phyloP scores from a whole-genome alignment of 2,888 invertebrate species.

The Julus scanicus region DNA sequence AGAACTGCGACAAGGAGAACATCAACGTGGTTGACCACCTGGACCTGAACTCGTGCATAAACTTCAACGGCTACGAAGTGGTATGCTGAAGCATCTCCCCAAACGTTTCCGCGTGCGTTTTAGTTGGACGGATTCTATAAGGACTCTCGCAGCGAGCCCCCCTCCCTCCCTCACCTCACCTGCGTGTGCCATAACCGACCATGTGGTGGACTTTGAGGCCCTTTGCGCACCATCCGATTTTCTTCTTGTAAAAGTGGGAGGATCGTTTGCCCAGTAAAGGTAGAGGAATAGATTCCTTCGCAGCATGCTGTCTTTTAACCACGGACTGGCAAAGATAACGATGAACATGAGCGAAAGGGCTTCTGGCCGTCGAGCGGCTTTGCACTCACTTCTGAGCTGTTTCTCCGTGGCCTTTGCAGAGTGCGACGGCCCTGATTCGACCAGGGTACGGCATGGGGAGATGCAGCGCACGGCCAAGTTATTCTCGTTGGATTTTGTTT shows the following conservation, averaged over 20 bases:
- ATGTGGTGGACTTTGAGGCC: neutral
- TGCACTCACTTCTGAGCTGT: neutral
- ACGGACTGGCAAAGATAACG: neutral
- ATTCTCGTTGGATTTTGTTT: neutral
- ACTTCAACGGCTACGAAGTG: constrained; percentile 44
- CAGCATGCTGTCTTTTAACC: neutral
- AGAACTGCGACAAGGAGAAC: constrained; percentile 55
- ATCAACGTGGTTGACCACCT: constrained; percentile 55
- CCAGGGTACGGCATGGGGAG: neutral
- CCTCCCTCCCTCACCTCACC: constrained; percentile 26
- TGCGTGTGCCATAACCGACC: constrained; percentile 10
- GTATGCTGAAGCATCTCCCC: constrained; percentile 6
- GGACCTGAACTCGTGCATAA: constrained; percentile 52
- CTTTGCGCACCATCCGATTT: neutral
- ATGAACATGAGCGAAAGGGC: neutral
- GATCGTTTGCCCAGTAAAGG: neutral
- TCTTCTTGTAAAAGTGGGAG: neutral
- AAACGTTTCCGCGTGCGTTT: neutral
- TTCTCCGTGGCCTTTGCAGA: too few relatives aligned
- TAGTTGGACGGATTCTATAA: neutral
- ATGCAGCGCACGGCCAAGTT: neutral
- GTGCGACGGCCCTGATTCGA: neutral
- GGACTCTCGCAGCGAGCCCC: constrained; percentile 34
- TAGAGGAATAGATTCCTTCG: neutral
- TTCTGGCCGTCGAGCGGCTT: neutral